A percentile compares a stretch with the other conserved stretches of the same genome.
Conservation (phyloP, 2,888 invertebrate species). For the Malthinus seriepunctatus region DNA sequence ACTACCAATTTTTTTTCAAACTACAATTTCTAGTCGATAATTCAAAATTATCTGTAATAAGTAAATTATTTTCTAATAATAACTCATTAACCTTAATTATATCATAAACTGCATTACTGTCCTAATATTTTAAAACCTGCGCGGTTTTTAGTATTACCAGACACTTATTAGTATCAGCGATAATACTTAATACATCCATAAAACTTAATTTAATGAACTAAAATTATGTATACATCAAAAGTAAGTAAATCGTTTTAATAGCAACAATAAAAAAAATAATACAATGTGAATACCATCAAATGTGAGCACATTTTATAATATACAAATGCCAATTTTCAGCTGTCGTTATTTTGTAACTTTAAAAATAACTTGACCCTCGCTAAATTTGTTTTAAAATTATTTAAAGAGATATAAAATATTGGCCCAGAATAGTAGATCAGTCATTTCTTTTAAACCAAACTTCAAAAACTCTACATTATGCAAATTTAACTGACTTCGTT, state of each 20-base stretch:
- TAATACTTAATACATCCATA: too few species aligned
- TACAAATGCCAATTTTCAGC: constrained; percentile 29
- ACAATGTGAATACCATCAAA: constrained; percentile 19
- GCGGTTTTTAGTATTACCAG: too few species aligned
- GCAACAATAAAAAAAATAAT: not conserved
- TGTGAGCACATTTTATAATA: constrained; percentile 21
- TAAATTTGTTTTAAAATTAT: constrained; percentile 21
- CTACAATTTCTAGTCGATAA: too few species aligned
- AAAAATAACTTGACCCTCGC: constrained; percentile 22
- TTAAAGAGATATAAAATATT: constrained; percentile 10
- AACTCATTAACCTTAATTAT: too few species aligned
- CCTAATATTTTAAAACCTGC: too few species aligned
- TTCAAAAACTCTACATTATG: not conserved
- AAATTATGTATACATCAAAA: not conserved
- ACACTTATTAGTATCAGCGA: too few species aligned
- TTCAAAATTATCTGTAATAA: too few species aligned
- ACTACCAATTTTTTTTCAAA: too few species aligned
- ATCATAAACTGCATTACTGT: too few species aligned
- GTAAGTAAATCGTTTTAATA: constrained; percentile 13
- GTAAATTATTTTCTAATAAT: too few species aligned
- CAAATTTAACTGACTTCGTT: too few species aligned
- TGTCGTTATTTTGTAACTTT: constrained; percentile 19
- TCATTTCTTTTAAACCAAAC: constrained; percentile 16
- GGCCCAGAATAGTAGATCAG: constrained; percentile 7
- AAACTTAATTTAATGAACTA: too few species aligned